These are phyloP conservation scores for Ips nitidus DNA, from an alignment of 1,140 invertebrate species.

Conservation along the genomic window DNA sequence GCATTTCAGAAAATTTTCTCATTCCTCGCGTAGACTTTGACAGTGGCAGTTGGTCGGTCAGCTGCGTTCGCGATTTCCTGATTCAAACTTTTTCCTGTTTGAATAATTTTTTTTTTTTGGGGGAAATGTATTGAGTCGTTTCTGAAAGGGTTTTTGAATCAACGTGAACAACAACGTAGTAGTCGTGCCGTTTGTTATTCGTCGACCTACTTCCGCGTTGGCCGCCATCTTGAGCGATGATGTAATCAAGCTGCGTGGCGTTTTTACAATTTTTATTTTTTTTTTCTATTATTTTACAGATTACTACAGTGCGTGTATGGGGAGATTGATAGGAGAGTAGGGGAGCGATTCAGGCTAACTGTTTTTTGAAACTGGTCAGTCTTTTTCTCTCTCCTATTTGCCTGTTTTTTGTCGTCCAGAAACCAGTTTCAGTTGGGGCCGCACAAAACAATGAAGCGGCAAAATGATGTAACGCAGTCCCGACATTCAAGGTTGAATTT, in stretches of 20 bases:
- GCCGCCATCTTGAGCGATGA: constrained; percentile 41
- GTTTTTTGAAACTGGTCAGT: constrained; percentile 44
- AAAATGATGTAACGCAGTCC: constrained; percentile 21
- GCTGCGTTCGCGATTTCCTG: constrained; percentile 15
- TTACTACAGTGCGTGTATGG: neutral
- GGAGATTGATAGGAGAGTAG: constrained; percentile 43
- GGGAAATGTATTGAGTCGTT: neutral
- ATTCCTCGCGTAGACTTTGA: constrained; percentile 35
- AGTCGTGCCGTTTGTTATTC: neutral
- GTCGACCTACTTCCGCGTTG: constrained; percentile 11
- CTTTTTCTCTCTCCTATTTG: constrained; percentile 50
- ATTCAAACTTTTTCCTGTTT: neutral
- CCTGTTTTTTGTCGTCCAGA: constrained; percentile 38
- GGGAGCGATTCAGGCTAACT: constrained; percentile 47
- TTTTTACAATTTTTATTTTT: neutral
- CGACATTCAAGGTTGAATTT: constrained; percentile 31
- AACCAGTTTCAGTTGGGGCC: constrained; percentile 9
- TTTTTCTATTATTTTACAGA: too few species aligned
- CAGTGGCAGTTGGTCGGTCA: constrained; percentile 28
- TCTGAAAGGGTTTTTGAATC: neutral
- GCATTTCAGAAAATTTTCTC: constrained; percentile 40
- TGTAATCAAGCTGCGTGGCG: constrained; percentile 4
- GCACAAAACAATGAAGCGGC: constrained; percentile 1
- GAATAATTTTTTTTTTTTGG: neutral
- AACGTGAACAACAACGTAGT: neutral